phyloP scores from a whole-genome alignment of 2,888 invertebrate genomes.

The Dasysyrphus albostriatus region DNA sequence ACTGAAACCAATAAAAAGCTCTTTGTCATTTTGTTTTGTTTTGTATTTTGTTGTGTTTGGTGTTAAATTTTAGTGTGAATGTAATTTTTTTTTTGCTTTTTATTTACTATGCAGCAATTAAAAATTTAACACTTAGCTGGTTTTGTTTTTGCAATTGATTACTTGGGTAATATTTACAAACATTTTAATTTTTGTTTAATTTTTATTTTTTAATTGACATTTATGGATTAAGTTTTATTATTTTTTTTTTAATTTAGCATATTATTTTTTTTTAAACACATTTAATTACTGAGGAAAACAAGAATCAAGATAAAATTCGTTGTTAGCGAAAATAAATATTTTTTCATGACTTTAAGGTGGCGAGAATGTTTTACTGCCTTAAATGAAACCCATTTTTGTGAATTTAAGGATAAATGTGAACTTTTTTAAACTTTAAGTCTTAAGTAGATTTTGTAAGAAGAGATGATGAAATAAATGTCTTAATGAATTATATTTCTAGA shows the following conservation, averaged over 20 bases:
- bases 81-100: conserved; percentile 33
- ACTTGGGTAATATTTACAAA: conserved; percentile 50
- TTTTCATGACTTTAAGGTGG: background rate
- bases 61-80: conserved; percentile 44
- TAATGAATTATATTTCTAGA: too few relatives aligned
- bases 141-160: background rate
- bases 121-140: conserved; percentile 48
- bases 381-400: conserved; percentile 10
- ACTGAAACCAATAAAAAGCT: conserved; percentile 76
- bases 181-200: conserved; percentile 12
- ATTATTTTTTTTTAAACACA: conserved; percentile 16
- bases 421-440: background rate
- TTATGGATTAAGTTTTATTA: conserved; percentile 38
- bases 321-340: conserved; percentile 15
- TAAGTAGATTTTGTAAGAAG: too few relatives aligned
- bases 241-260: background rate
- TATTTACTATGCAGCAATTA: conserved; percentile 46
- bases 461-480: too few relatives aligned
- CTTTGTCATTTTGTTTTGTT: conserved; percentile 60
- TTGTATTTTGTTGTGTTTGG: conserved; percentile 42
- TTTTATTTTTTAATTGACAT: conserved; percentile 64
- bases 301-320: conserved; percentile 31
- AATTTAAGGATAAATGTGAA: background rate
- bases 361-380: background rate
- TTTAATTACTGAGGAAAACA: conserved; percentile 13